phyloP scores from a whole-genome alignment of 2,113 vertebrate species.

The Peromyscus polionotus region DNA sequence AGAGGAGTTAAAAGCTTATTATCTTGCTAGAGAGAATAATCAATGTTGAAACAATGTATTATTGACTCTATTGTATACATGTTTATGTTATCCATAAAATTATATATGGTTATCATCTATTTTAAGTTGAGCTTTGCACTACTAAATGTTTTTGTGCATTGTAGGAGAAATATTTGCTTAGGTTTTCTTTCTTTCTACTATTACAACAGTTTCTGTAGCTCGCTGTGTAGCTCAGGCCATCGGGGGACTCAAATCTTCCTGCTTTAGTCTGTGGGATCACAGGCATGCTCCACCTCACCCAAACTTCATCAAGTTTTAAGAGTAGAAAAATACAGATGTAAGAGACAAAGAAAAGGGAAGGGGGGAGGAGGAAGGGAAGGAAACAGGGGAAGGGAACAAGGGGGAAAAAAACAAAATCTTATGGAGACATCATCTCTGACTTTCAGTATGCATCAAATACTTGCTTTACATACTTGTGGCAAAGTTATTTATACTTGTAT shows the following conservation, averaged over 20 bases:
- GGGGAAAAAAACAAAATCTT: neutral
- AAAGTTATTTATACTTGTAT: conserved; percentile 70
- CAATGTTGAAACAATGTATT: neutral
- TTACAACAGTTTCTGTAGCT: neutral
- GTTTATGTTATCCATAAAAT: neutral
- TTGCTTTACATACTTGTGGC: conserved; percentile 46
- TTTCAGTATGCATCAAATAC: conserved; percentile 63
- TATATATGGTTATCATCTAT: neutral
- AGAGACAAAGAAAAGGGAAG: neutral
- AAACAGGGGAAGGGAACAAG: no score
- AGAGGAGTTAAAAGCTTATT: neutral
- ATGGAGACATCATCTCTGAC: neutral
- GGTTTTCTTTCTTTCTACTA: neutral
- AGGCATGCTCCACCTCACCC: no score
- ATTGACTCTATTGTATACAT: neutral
- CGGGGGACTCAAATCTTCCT: neutral
- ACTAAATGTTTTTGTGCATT: neutral
- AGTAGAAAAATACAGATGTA: neutral
- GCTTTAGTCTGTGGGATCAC: neutral
- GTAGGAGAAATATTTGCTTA: neutral
- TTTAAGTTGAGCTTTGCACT: conserved; percentile 28
- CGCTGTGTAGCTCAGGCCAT: neutral
- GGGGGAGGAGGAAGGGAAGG: neutral
- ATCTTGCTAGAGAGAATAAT: neutral
- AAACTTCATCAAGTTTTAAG: neutral